Conservation (phyloP, 2,888 invertebrate genomes). For the Acanthopleura granulata region DNA sequence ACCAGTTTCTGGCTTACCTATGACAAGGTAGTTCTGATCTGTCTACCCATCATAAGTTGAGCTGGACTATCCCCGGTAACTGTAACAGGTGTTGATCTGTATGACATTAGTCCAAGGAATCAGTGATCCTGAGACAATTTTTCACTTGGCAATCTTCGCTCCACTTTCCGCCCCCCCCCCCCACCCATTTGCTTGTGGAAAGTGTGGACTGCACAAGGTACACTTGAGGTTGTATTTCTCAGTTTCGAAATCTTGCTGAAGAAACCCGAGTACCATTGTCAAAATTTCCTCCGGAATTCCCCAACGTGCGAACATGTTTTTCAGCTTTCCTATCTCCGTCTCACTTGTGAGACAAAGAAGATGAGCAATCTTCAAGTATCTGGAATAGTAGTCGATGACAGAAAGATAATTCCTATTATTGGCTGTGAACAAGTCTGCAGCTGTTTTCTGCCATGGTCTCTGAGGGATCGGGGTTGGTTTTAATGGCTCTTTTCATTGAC, state of each 20-base stretch:
- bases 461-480: conserved; percentile 28
- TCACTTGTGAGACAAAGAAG: conserved; percentile 23
- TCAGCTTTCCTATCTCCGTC: conserved; percentile 29
- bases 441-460: conserved; percentile 32
- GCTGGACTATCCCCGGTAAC: conserved; percentile 25
- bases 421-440: conserved; percentile 33
- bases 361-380: conserved; percentile 30
- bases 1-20: too few species aligned
- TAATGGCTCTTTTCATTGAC: conserved; percentile 34
- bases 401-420: conserved; percentile 27
- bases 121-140: conserved; percentile 27
- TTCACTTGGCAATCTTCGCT: conserved; percentile 30
- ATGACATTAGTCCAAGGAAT: conserved; percentile 25
- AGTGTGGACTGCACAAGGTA: conserved; percentile 23
- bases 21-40: too few species aligned
- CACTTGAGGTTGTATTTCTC: conserved; percentile 23
- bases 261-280: too few species aligned
- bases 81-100: conserved; percentile 24
- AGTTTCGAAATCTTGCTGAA: conserved; percentile 26
- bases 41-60: too few species aligned
- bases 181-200: conserved; percentile 32
- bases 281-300: conserved; percentile 30
- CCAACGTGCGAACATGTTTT: conserved; percentile 33
- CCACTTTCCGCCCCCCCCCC: conserved; percentile 30
- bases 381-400: conserved; percentile 34